Base-by-base conservation (phyloP, 2,888 invertebrate genomes). In the Chaitophorus viminalis region DNA sequence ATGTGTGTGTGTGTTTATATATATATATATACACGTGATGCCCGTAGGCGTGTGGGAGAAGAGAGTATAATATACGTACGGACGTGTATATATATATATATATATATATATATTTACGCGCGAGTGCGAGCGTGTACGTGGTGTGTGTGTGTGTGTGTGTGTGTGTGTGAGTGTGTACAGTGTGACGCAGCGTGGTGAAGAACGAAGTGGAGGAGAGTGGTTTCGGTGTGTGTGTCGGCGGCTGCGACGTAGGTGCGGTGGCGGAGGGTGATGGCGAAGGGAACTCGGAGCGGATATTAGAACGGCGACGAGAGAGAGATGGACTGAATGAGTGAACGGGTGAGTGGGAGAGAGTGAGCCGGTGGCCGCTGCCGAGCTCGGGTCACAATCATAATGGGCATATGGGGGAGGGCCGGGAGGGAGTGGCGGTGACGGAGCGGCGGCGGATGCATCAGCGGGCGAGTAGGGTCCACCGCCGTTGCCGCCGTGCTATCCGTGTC, bases 361-460 rank as follows among this genome's bases (percentile, higher is more conserved):
- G 86, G 54, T 39, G 70, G 68, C 83, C 68, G 86, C 79, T 46
- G 86, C 86, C 36, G 78, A 78, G 86, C 72, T 78, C 86, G 86
- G 86, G 86, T 86, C 86, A 79, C 86, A 54, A 78, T 86, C 79
- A 72, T 87, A 87, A 87, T 87, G 86, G 85, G 79, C 86, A 79
- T 87, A 87, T 79, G 86, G 79, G 83, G 52, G 72, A 9, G 39
- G 72, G 60, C 29, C 8, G 78, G 75, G 75, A 52, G 52, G 25
- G 60, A 54, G 83, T 29, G 83, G 36, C 70, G 78, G 70, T 21
- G 60, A 14, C 14, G 46, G 46, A 11, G 46, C 11, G 46, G 29
- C 70, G 78, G 72, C 60, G 74, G 75, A 31, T 75, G 39, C 84
- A 74, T 21, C 86, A 79, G 79, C 78, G 86, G 86, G 79, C 0